Conservation (phyloP, 1,140 invertebrate genomes). For the Spodoptera litura region DNA sequence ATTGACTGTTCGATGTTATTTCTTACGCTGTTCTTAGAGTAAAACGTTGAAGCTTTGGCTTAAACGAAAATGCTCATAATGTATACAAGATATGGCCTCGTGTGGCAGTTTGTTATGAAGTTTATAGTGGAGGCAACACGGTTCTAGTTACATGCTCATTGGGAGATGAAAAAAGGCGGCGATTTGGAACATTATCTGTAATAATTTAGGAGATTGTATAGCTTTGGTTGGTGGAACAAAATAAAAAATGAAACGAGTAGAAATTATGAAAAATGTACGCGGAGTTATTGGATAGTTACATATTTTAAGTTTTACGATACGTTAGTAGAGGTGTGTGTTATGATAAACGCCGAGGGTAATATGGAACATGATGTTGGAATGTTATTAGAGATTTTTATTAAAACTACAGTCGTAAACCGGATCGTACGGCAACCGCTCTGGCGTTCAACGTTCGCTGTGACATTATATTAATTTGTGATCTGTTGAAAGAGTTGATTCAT, state of each 20-base stretch:
- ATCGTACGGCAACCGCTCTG: constrained; percentile 60
- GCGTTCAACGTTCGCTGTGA: constrained; percentile 54
- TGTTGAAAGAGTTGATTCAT: constrained; percentile 49
- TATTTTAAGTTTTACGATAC: constrained; percentile 72
- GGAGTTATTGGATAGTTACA: constrained; percentile 77
- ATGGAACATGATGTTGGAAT: constrained; percentile 67
- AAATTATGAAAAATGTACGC: constrained; percentile 70
- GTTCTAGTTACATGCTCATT: constrained; percentile 81
- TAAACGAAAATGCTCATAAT: constrained; percentile 86
- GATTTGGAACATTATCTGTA: constrained; percentile 72
- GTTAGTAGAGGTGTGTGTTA: constrained; percentile 63
- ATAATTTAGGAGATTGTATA: constrained; percentile 80
- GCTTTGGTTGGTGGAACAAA: constrained; percentile 51
- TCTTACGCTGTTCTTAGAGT: constrained; percentile 56
- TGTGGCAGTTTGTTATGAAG: constrained; percentile 86
- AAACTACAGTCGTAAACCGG: constrained; percentile 73
- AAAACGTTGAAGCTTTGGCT: constrained; percentile 58
- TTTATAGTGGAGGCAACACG: constrained; percentile 82
- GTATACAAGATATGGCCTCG: constrained; percentile 84
- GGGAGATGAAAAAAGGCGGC: constrained; percentile 73
- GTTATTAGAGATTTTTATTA: constrained; percentile 69
- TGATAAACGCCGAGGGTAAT: constrained; percentile 68
- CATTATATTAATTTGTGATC: constrained; percentile 58
- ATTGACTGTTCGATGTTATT: constrained; percentile 46
- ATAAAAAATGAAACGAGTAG: constrained; percentile 47